phyloP scores from a whole-genome alignment of 2,113 vertebrate genomes.

The Calypte anna region DNA sequence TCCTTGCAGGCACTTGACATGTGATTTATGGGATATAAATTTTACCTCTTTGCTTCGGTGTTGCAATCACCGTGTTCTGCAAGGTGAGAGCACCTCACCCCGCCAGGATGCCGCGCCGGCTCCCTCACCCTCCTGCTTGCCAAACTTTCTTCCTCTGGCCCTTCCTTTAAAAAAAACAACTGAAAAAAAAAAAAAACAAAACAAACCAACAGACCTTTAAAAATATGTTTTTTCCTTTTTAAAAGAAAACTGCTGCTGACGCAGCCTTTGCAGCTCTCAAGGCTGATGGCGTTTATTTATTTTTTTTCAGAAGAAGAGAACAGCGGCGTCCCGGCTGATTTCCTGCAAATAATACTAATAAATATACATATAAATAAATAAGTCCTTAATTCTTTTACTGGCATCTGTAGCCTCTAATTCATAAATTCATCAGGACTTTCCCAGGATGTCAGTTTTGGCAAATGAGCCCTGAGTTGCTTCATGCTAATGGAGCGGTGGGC shows the following conservation, averaged over 20 bases:
- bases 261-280: neutral
- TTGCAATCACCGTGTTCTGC: neutral
- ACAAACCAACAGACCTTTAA: neutral
- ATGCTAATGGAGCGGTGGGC: slow-evolving; percentile 69
- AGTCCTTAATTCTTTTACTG: slow-evolving; percentile 39
- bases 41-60: slow-evolving; percentile 5
- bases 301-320: slow-evolving; percentile 2
- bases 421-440: slow-evolving; percentile 67
- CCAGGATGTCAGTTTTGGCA: slow-evolving; percentile 60
- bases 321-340: slow-evolving; percentile 9
- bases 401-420: slow-evolving; percentile 61
- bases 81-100: slow-evolving; percentile 44
- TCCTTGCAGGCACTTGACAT: slow-evolving; percentile 51
- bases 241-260: slow-evolving; percentile 36
- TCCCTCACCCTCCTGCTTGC: neutral
- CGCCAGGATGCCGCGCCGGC: neutral
- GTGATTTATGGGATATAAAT: slow-evolving; percentile 60
- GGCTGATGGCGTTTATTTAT: neutral
- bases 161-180: neutral
- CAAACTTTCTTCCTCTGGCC: neutral
- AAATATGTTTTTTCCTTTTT: slow-evolving; percentile 60
- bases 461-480: slow-evolving; percentile 56
- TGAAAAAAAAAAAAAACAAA: no score
- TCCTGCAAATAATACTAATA: neutral
- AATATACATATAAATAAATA: neutral